phyloP scores from a whole-genome alignment of 92 coral and sea anemone species.

The Zoanthus sansibaricus region DNA sequence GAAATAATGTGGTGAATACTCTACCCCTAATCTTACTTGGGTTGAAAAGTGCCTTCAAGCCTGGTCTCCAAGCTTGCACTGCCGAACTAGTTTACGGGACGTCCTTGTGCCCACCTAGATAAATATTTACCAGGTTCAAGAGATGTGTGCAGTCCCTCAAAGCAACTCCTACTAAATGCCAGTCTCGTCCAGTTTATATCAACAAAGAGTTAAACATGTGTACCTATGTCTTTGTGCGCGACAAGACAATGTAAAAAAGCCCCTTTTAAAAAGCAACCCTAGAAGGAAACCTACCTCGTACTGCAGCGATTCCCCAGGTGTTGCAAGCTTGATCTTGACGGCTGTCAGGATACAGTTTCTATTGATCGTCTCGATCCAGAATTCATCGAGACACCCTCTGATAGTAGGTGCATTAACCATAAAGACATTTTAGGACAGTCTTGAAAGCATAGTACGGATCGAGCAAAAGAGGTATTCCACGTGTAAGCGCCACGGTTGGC shows the following conservation, averaged over 20 bases:
- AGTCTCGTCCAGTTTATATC: neutral
- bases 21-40: neutral
- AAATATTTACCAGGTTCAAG: neutral
- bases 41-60: neutral
- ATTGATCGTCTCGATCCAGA: neutral
- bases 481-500: too few relatives aligned
- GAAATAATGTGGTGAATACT: neutral
- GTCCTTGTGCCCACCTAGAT: neutral
- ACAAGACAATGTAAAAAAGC: neutral
- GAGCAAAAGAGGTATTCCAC: too few relatives aligned
- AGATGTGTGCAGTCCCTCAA: neutral
- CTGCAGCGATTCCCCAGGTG: neutral
- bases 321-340: neutral
- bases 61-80: neutral
- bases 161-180: neutral
- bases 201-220: neutral
- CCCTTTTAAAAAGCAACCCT: neutral
- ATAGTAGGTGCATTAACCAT: neutral
- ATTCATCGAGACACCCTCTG: neutral
- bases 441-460: neutral
- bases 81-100: conserved; percentile 1
- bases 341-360: neutral
- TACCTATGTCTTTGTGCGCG: conserved; percentile 2
- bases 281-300: neutral
- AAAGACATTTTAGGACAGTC: neutral